Percentiles rank a stretch among this genome's conserved stretches.
Conservation (phyloP, 92 coral and sea anemone species). For the Porites evermanni region DNA sequence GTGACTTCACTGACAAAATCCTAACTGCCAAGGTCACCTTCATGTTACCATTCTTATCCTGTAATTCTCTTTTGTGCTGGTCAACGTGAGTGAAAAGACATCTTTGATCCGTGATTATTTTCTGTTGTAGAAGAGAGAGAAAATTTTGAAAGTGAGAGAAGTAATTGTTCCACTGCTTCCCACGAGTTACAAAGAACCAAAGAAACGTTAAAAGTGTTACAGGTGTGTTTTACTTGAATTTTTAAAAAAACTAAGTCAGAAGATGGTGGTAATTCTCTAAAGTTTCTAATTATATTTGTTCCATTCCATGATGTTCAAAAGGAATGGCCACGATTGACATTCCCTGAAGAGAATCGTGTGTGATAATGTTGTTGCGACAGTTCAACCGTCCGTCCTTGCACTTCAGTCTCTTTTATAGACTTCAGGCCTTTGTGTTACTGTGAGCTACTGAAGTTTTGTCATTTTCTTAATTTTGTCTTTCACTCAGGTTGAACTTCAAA, state of each 20-base stretch:
- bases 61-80: too few species aligned
- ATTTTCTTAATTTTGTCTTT: too few species aligned
- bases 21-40: too few species aligned
- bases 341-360: too few species aligned
- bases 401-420: not conserved
- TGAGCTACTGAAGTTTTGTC: not conserved
- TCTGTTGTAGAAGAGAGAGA: constrained; percentile 65
- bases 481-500: constrained; percentile 33
- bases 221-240: constrained; percentile 46
- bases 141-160: constrained; percentile 65
- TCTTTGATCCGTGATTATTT: not conserved
- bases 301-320: too few species aligned
- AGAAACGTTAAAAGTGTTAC: constrained; percentile 68
- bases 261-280: not conserved
- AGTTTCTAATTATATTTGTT: too few species aligned
- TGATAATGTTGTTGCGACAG: too few species aligned
- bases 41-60: too few species aligned
- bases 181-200: constrained; percentile 76
- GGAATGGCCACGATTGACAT: too few species aligned
- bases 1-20: too few species aligned
- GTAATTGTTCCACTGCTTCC: constrained; percentile 56
- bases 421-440: not conserved
- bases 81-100: too few species aligned
- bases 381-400: not conserved
- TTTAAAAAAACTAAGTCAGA: too few species aligned